phyloP scores from a whole-genome alignment of 2,797 vertebrate species.

The Trichosurus vulpecula region DNA sequence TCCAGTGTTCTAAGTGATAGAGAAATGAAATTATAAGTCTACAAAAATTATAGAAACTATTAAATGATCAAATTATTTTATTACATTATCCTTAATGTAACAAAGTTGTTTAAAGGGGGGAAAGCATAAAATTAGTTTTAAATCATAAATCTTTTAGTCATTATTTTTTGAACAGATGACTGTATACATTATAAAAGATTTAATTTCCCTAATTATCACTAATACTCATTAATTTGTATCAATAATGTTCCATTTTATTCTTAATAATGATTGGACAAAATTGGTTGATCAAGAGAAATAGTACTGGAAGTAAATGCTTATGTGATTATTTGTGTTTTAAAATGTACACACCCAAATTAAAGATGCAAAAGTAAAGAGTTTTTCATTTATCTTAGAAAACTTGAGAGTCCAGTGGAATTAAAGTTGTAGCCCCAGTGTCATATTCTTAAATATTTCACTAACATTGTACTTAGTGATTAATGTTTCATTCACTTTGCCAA shows the following conservation, averaged over 20 bases:
- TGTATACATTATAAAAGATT: neutral
- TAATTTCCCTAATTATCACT: constrained; percentile 17
- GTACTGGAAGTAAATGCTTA: constrained; percentile 15
- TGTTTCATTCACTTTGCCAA: neutral
- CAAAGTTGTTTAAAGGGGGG: constrained; percentile 15
- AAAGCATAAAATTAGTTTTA: constrained; percentile 15
- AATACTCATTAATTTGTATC: constrained; percentile 24
- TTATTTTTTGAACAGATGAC: neutral
- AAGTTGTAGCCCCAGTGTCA: neutral
- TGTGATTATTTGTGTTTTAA: neutral
- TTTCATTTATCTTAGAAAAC: constrained; percentile 6
- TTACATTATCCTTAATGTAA: constrained; percentile 22
- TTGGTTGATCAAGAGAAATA: neutral
- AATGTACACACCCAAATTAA: constrained; percentile 1
- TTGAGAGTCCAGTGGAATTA: neutral
- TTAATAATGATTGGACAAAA: constrained; percentile 26
- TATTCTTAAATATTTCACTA: constrained; percentile 15
- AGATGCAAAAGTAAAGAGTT: constrained; percentile 13
- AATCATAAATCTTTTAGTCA: neutral
- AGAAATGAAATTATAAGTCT: constrained; percentile 52
- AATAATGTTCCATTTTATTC: neutral
- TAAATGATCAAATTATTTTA: constrained; percentile 45
- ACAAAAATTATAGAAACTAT: constrained; percentile 57
- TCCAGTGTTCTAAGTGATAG: constrained; percentile 48
- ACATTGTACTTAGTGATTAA: constrained; percentile 9